Conservation (phyloP, 2,797 vertebrate genomes). For the Zenarchopterus dispar region DNA sequence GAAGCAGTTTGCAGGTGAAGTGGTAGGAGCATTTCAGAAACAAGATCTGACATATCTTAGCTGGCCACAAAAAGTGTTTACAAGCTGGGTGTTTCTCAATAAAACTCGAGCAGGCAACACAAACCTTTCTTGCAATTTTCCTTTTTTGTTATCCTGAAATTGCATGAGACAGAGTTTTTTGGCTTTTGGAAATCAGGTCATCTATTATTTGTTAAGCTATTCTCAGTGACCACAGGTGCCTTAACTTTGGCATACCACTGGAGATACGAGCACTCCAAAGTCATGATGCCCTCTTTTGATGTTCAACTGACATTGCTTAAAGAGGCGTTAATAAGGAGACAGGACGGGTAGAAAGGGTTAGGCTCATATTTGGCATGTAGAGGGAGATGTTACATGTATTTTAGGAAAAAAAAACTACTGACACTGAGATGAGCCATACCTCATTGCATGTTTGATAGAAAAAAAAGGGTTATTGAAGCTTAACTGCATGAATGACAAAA, state of each 20-base stretch:
- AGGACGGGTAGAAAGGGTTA: not conserved
- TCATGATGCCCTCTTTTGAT: conserved; percentile 33
- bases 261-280: conserved; percentile 38
- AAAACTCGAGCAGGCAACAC: not conserved
- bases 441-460: not conserved
- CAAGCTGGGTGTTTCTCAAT: not conserved
- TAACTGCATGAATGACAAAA: conserved; percentile 30
- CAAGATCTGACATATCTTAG: conserved; percentile 1
- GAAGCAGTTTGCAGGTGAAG: not conserved
- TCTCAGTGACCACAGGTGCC: not conserved
- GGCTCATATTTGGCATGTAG: not conserved
- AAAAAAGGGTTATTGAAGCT: conserved; percentile 21
- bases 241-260: not conserved
- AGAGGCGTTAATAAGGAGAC: conserved; percentile 28
- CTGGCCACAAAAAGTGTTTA: not conserved
- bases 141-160: not conserved
- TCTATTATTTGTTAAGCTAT: not conserved
- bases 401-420: conserved; percentile 46
- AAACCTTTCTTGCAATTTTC: not conserved
- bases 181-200: not conserved
- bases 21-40: conserved; percentile 3
- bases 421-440: conserved; percentile 35
- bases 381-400: conserved; percentile 8
- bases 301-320: conserved; percentile 37
- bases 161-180: no score